Base-by-base conservation (phyloP, 2,113 vertebrate genomes). In the Limanda limanda region DNA sequence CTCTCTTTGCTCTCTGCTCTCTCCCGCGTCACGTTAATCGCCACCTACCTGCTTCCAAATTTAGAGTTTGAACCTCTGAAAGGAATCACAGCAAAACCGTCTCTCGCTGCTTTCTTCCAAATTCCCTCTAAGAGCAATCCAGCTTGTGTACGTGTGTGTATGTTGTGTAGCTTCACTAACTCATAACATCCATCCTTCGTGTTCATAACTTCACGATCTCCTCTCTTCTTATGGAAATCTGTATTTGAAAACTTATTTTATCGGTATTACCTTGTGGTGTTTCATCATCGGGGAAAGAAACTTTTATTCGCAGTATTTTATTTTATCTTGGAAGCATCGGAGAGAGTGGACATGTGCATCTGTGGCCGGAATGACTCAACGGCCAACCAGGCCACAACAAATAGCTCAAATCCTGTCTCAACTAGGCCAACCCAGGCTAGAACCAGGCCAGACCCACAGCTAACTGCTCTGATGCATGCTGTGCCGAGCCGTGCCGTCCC, bases 401-500 rank as follows among this genome's bases (percentile, higher is more conserved):
- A 87, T 76, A 88, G 82, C 69, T 78, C 74, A 78, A 63, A 72
- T 61, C 78, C 40, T 21, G 67, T 79, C 76, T 84, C 42, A 87
- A 85, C 69, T 86, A 88, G 89, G 86, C 84, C 87, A 83, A 47
- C 21, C 56, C 66, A 52, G 81, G 40, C 82, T 57, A 61, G 64
- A 83, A 81, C 54, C 83, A 77, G 89, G 83, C 74, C 83, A 82
- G 84, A 57, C 59, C 58, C 64, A 37, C 73, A 75, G 73, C 80
- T 52, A 51, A 51, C 52, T 17, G 82, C 74, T 71, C 72, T 54
- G 70, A 56, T 70, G 68, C 81, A 79, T 77, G 86, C 79, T 82
- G 82, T 69, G 86, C 79, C 76, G 82, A 59, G 18, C 51, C 20
- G 18, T 9, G 18, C 51, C 47, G 18, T 18, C 47, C 47, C 47